phyloP scores from a whole-genome alignment of 2,888 invertebrate species.

The Lepas anatifera region DNA sequence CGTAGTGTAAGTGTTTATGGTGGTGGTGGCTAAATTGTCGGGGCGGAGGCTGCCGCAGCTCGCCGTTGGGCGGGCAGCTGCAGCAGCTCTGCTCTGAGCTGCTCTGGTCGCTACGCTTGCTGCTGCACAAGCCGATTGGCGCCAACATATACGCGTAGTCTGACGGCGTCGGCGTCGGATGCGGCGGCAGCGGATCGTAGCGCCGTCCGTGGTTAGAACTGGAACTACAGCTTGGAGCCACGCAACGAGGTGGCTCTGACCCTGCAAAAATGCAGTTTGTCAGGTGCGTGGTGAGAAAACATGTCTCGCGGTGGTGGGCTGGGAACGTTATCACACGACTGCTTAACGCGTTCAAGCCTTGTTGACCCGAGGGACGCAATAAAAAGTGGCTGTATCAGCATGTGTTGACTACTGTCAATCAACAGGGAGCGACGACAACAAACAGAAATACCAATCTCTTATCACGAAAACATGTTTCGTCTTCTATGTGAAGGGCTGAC shows the following conservation, averaged over 20 bases:
- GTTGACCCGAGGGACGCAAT: no score
- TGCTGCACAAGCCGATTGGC: not conserved
- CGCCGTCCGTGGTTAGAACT: not conserved
- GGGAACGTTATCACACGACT: no score
- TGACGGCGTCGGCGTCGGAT: not conserved
- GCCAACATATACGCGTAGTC: not conserved
- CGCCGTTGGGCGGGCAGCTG: not conserved
- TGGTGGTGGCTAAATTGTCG: not conserved
- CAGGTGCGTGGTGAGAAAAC: no score
- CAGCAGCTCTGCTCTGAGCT: not conserved
- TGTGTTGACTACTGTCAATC: no score
- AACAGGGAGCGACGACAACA: no score
- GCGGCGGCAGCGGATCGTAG: slow-evolving; percentile 12
- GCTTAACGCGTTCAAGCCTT: no score
- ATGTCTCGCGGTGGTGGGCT: no score
- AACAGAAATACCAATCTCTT: no score
- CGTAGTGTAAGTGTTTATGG: not conserved
- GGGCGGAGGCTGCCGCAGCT: not conserved
- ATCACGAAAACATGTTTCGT: no score
- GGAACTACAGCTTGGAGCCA: not conserved
- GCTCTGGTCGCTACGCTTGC: not conserved
- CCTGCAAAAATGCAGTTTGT: not conserved
- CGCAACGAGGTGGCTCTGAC: not conserved
- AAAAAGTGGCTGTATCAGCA: no score
- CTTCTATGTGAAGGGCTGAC: no score